These are phyloP conservation scores for Nymphalis urticae DNA, from an alignment of 2,888 invertebrate species.

Conservation along the genomic window DNA sequence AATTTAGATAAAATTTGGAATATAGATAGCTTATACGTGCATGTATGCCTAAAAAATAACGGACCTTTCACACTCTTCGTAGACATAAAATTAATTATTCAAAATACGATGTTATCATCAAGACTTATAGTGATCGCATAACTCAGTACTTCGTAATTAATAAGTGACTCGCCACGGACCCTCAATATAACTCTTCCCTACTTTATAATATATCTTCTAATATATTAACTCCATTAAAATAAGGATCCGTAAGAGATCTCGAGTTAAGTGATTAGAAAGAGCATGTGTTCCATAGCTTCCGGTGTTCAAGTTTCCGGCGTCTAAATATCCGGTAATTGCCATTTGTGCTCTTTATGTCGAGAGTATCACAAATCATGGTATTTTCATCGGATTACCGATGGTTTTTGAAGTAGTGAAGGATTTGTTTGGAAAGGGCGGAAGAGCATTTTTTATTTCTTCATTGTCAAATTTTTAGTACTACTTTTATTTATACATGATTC, in stretches of 20 bases:
- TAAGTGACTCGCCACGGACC: too few species aligned
- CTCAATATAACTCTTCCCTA: too few species aligned
- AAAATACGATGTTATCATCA: too few species aligned
- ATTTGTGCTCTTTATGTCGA: slow-evolving; percentile 6
- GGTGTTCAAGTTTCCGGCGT: slow-evolving; percentile 14
- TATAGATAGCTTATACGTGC: too few species aligned
- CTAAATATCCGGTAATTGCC: slow-evolving; percentile 20
- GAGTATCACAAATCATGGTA: slow-evolving; percentile 3
- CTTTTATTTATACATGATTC: not conserved
- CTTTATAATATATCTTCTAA: too few species aligned
- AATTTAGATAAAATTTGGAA: too few species aligned
- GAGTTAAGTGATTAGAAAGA: not conserved
- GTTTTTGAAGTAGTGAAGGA: slow-evolving; percentile 1
- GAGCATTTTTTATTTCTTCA: not conserved
- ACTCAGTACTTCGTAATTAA: too few species aligned
- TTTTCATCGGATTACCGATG: not conserved
- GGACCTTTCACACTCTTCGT: too few species aligned
- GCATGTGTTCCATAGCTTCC: slow-evolving; percentile 17
- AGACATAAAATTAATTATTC: too few species aligned
- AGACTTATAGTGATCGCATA: too few species aligned
- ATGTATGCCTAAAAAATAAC: too few species aligned
- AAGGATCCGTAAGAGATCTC: not conserved
- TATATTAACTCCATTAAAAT: not conserved
- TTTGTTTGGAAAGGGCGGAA: not conserved
- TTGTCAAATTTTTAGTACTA: not conserved